A percentile compares a stretch with the other conserved stretches of the same genome.
phyloP scores from a whole-genome alignment of 2,888 invertebrate species.

The Galeruca laticollis region DNA sequence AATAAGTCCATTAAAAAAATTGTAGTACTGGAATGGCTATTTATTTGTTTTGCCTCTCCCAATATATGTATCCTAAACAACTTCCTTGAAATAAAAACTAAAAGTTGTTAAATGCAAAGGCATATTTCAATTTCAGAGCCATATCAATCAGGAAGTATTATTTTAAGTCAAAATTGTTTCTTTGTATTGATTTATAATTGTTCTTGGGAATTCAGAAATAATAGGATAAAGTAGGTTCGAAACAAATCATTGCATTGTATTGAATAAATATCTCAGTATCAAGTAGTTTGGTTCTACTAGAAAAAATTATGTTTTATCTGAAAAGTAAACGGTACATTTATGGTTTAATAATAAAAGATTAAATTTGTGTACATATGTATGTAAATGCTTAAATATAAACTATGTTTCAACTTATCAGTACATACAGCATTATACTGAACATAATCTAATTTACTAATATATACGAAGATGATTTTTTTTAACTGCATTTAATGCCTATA shows the following conservation, averaged over 20 bases:
- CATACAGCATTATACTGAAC: conserved; percentile 1
- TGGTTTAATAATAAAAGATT: conserved; percentile 1
- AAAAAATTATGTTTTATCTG: background rate
- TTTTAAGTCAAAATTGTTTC: background rate
- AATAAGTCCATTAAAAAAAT: too few relatives aligned
- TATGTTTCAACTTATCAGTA: conserved; percentile 4
- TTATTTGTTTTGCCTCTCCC: too few relatives aligned
- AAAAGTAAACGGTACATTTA: background rate
- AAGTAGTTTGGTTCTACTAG: background rate
- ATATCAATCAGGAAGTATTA: background rate
- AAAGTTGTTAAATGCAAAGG: background rate
- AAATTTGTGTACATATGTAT: conserved; percentile 3
- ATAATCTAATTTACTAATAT: background rate
- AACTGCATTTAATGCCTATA: too few relatives aligned
- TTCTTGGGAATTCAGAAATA: background rate
- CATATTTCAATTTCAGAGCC: background rate
- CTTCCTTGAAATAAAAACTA: too few relatives aligned
- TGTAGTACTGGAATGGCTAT: too few relatives aligned
- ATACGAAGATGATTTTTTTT: too few relatives aligned
- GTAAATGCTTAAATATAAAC: background rate
- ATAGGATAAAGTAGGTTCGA: background rate
- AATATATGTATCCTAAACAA: too few relatives aligned
- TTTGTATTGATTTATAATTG: background rate
- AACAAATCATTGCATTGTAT: background rate
- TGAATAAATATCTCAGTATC: background rate